Evolutionary conservation across 2,888 invertebrate species (phyloP).

Genomic region (Rotaria socialis): DNA sequence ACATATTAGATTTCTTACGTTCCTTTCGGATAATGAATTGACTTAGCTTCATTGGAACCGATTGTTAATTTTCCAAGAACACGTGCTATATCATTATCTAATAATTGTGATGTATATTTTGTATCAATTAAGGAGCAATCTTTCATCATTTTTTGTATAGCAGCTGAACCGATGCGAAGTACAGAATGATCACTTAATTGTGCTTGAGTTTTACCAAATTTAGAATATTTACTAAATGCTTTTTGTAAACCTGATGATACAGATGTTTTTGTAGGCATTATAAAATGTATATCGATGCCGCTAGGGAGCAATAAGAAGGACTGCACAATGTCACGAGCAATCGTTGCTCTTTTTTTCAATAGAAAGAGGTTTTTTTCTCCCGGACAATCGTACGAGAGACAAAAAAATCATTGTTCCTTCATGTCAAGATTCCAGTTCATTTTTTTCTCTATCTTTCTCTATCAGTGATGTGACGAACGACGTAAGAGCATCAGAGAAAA

Average conservation of each 20-base stretch:
- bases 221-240: conserved; percentile 45
- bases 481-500: neutral
- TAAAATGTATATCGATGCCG: neutral
- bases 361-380: neutral
- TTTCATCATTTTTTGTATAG: conserved; percentile 46
- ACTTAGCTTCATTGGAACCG: neutral
- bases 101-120: conserved; percentile 41
- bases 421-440: no score
- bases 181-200: conserved; percentile 35
- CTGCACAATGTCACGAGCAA: neutral
- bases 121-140: conserved; percentile 43
- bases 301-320: neutral
- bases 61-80: conserved; percentile 45
- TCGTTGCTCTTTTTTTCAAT: neutral
- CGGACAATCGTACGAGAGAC: neutral
- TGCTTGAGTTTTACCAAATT: conserved; percentile 46
- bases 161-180: conserved; percentile 40
- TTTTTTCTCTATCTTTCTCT: neutral
- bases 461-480: neutral
- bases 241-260: neutral
- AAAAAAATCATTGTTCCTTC: neutral
- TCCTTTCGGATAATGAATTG: conserved; percentile 43
- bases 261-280: neutral
- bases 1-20: conserved; percentile 31
- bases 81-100: conserved; percentile 46